These are phyloP conservation scores for Hyles lineata DNA, from an alignment of 2,888 invertebrate species.

Conservation along the genomic window DNA sequence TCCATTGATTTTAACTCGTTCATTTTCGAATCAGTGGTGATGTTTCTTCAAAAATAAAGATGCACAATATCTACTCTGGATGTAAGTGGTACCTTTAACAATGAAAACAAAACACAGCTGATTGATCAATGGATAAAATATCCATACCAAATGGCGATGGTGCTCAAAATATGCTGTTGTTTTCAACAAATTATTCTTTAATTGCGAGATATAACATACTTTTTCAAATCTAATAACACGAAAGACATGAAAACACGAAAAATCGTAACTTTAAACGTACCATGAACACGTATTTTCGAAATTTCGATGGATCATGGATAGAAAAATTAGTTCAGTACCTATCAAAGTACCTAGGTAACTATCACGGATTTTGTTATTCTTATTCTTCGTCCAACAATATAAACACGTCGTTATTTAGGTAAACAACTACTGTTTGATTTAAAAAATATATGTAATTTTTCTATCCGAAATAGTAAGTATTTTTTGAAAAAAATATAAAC, in stretches of 20 bases:
- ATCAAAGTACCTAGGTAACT: too few relatives aligned
- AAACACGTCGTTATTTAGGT: too few relatives aligned
- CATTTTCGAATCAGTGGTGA: conserved; percentile 81
- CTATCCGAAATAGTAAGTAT: too few relatives aligned
- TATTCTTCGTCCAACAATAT: too few relatives aligned
- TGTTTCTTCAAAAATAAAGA: not conserved
- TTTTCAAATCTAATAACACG: not conserved
- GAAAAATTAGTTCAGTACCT: not conserved
- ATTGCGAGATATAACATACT: not conserved
- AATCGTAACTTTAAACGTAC: not conserved
- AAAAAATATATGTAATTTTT: too few relatives aligned
- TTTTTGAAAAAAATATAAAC: too few relatives aligned
- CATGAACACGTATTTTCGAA: conserved; percentile 2
- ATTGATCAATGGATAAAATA: conserved; percentile 47
- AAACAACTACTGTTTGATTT: too few relatives aligned
- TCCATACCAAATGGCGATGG: conserved; percentile 19
- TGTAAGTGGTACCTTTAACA: conserved; percentile 44
- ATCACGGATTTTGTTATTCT: not conserved
- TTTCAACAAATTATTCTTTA: not conserved
- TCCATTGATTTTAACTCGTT: conserved; percentile 97
- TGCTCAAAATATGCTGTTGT: not conserved
- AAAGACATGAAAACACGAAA: not conserved
- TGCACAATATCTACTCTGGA: not conserved
- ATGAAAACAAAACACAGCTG: conserved; percentile 84
- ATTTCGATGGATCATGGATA: too few relatives aligned